phyloP scores from a whole-genome alignment of 2,797 vertebrate species.

The Yasuhikotakia modesta region DNA sequence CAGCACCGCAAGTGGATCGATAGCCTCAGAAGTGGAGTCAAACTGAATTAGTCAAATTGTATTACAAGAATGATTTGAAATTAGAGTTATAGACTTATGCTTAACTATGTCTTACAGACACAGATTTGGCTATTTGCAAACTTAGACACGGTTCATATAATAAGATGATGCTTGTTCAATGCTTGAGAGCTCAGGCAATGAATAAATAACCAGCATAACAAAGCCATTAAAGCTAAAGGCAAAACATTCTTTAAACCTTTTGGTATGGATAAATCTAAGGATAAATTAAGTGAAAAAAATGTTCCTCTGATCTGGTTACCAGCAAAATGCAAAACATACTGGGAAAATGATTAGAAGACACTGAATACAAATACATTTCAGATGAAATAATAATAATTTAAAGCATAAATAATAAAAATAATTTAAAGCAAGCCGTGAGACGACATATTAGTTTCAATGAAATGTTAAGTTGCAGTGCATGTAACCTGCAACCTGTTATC shows the following conservation, averaged over 20 bases:
- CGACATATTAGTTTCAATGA: slow-evolving; percentile 1
- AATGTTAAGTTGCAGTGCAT: slow-evolving; percentile 1
- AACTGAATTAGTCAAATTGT: slow-evolving; percentile 21
- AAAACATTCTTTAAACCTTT: background rate
- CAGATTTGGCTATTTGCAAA: slow-evolving; percentile 1
- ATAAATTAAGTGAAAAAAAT: background rate
- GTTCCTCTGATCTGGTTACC: slow-evolving; percentile 14
- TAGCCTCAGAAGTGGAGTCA: slow-evolving; percentile 25
- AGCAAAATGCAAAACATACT: background rate
- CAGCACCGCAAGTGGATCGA: slow-evolving; percentile 22
- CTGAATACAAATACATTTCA: background rate
- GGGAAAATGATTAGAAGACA: background rate
- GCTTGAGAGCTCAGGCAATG: background rate
- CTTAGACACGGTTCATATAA: background rate
- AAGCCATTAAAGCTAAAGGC: background rate
- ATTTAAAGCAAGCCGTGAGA: background rate
- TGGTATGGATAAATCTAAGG: background rate
- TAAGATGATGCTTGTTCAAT: background rate
- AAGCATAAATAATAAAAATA: too few species aligned
- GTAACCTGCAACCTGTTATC: background rate
- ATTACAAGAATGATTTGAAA: slow-evolving; percentile 13
- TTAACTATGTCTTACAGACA: background rate
- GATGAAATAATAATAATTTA: background rate
- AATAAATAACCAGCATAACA: slow-evolving; percentile 9
- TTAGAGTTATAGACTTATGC: slow-evolving; percentile 7